Evolutionary conservation across 1,140 invertebrate genomes (phyloP), one percentile per base, ranked within the genome.

Genomic region (Conus ventricosus): DNA sequence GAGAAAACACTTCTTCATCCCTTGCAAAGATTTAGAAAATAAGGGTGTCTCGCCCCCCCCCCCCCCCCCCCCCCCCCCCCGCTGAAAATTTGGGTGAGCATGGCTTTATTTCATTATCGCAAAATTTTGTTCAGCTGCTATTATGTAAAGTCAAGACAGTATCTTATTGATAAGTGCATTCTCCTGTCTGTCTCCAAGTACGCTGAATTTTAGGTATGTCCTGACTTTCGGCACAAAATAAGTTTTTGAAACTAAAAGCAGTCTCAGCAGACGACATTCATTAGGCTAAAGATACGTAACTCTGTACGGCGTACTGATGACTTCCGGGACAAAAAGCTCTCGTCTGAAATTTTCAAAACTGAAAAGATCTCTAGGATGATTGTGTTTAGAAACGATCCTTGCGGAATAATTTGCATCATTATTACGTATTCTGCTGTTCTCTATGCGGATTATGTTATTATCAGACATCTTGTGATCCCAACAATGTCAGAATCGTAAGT

Each of bases 371-470:
- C 60, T 88, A 92, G 91, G 82, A 94, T 94, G 93, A 92, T 91
- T 90, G 95, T 96, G 10, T 96, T 96, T 93, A 96, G 98, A 84
- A 96, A 96, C 90, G 98, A 98, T 96, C 97, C 97, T 67, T 99
- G 98, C 94, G 98, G 98, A 90, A 97, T 98, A 92, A 96, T 97
- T 89, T 98, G 98, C 94, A 96, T 98, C 89, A 94, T 97, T 85
- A 96, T 98, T 89, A 98, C 97, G 20, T 99, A 98, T 94, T 92
- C 96, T 53, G 97, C 97, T 54, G 96, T 99, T 71, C 96, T 98
- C 91, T 98, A 99, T 95, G 98, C 98, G 7, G 98, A 98, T 95
- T 99, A 98, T 96, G 98, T 98, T 78, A 97, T 98, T 17, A 96
- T 98, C 85, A 95, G 97, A 95, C 98, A 98, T 97, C 97, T 98